Conservation (phyloP, 2,797 vertebrate genomes). For the Tenualosa thibaudeaui region DNA sequence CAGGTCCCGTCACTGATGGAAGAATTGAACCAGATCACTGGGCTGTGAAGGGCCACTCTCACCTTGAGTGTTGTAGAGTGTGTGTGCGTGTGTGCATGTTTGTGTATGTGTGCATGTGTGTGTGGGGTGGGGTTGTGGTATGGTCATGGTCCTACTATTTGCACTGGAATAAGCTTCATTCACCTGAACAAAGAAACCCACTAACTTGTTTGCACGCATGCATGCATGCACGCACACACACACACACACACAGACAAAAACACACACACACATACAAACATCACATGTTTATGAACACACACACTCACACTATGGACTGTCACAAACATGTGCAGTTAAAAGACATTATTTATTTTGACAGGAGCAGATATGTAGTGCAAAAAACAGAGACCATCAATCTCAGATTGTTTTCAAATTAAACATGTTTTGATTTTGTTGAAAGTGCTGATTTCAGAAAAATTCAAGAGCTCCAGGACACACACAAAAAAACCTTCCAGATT, state of each 20-base stretch:
- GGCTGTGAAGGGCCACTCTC: slow-evolving; percentile 37
- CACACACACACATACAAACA: slow-evolving; percentile 26
- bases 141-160: background rate
- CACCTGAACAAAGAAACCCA: background rate
- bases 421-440: too few relatives aligned
- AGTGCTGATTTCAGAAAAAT: too few relatives aligned
- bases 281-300: background rate
- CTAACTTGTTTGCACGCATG: background rate
- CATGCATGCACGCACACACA: slow-evolving; percentile 27
- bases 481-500: background rate
- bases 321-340: too few relatives aligned
- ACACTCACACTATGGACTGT: background rate
- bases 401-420: too few relatives aligned
- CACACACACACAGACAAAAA: background rate
- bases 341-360: too few relatives aligned
- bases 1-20: background rate
- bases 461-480: background rate
- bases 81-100: too few relatives aligned
- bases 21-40: slow-evolving; percentile 37
- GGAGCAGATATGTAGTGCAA: too few relatives aligned
- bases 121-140: background rate
- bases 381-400: too few relatives aligned
- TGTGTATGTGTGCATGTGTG: too few relatives aligned
- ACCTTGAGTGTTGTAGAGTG: slow-evolving; percentile 1
- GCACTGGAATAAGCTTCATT: background rate